Percentiles rank a stretch among this genome's conserved stretches.
Evolutionary conservation across 2,113 vertebrate species (phyloP).

Genomic region (Saimiri boliviensis): DNA sequence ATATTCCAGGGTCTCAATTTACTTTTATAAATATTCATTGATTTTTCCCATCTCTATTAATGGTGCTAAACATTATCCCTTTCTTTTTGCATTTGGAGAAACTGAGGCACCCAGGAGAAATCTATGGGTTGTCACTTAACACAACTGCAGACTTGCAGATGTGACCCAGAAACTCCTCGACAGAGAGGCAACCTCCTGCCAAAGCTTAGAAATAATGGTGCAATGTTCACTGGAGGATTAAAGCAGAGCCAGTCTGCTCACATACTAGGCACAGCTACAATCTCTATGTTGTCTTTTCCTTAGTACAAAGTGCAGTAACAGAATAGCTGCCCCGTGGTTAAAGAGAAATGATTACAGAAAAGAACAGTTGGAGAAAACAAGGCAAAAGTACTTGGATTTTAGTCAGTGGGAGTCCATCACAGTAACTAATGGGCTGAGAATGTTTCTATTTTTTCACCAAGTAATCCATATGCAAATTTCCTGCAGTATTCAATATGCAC

Average conservation of each 20-base stretch:
- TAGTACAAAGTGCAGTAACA: slow-evolving; percentile 45
- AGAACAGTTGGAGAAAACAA: slow-evolving; percentile 81
- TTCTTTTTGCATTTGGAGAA: slow-evolving; percentile 45
- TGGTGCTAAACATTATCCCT: not conserved
- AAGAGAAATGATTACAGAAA: slow-evolving; percentile 70
- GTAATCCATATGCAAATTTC: slow-evolving; percentile 84
- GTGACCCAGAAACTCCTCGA: not conserved
- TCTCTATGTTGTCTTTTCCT: slow-evolving; percentile 58
- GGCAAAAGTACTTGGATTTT: slow-evolving; percentile 74
- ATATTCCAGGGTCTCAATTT: slow-evolving; percentile 65
- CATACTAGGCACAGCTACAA: slow-evolving; percentile 43
- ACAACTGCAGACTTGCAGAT: not conserved
- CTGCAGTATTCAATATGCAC: slow-evolving; percentile 78
- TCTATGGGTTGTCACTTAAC: not conserved
- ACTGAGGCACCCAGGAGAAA: slow-evolving; percentile 61
- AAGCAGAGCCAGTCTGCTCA: slow-evolving; percentile 40
- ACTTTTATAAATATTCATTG: slow-evolving; percentile 75
- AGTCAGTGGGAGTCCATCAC: slow-evolving; percentile 77
- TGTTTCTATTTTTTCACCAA: slow-evolving; percentile 78
- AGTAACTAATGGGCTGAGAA: slow-evolving; percentile 81
- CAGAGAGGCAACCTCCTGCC: not conserved
- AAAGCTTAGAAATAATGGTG: not conserved
- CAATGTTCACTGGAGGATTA: not conserved
- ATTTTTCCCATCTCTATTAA: not conserved
- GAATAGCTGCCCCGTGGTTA: slow-evolving; percentile 55